Percentiles rank a stretch among this genome's conserved stretches.
These are phyloP conservation scores for Catharus minimus DNA, from an alignment of 2,113 vertebrate genomes.

Conservation along the genomic window DNA sequence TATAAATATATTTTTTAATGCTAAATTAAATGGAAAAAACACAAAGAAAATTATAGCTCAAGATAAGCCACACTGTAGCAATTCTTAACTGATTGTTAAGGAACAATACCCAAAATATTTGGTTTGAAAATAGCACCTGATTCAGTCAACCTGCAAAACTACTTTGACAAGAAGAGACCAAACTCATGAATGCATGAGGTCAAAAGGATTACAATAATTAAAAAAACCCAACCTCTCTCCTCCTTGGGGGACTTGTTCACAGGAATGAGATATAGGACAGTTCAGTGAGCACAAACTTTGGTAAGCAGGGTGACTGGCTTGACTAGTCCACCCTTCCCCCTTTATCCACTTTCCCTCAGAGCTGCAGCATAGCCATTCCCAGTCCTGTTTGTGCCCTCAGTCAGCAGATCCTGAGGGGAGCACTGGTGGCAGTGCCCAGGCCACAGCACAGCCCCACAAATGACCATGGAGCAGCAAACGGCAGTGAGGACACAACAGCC, in stretches of 20 bases:
- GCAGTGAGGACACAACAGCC: not conserved
- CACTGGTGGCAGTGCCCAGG: accelerated
- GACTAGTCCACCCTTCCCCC: constrained; percentile 29
- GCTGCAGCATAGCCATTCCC: not conserved
- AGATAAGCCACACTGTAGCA: not conserved
- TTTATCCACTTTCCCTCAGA: not conserved
- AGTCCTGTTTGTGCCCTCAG: not conserved
- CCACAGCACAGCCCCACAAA: not conserved
- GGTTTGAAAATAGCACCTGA: constrained; percentile 26
- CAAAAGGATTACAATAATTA: constrained; percentile 51
- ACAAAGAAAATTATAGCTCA: not conserved
- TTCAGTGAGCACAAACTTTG: constrained; percentile 52
- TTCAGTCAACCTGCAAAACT: constrained; percentile 52
- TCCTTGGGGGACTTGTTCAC: constrained; percentile 23
- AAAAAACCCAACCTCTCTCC: not conserved
- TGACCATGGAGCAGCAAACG: accelerated
- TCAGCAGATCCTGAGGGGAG: not conserved
- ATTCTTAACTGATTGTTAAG: not conserved
- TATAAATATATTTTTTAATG: not conserved
- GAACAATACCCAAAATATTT: constrained; percentile 4
- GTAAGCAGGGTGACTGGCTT: constrained; percentile 1
- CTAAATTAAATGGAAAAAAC: not conserved
- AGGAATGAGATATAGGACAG: constrained; percentile 39
- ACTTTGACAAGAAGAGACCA: constrained; percentile 41
- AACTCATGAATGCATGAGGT: constrained; percentile 41